Conservation (phyloP, 2,797 vertebrate species). For the Sebastes minor region DNA sequence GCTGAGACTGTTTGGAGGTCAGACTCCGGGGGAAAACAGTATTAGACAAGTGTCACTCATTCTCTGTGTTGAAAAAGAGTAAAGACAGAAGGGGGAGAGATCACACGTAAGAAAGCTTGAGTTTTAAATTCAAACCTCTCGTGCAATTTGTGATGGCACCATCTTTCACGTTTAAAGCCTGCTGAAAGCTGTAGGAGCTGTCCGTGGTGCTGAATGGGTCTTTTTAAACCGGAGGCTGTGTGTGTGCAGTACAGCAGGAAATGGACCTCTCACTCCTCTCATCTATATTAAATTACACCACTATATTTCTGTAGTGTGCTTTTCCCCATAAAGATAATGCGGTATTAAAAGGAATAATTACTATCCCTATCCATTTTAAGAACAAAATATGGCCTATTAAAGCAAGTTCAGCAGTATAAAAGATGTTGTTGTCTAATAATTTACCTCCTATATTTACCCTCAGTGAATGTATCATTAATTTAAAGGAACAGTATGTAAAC, state of each 20-base stretch:
- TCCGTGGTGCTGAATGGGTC: conserved; percentile 52
- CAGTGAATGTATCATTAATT: background rate
- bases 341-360: background rate
- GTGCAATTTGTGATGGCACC: background rate
- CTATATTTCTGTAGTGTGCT: background rate
- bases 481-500: background rate
- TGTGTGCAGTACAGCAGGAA: conserved; percentile 1
- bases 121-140: background rate
- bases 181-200: conserved; percentile 28
- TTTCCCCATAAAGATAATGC: background rate
- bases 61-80: background rate
- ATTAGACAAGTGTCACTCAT: background rate
- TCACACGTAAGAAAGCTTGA: background rate
- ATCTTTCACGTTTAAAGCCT: background rate
- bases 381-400: background rate
- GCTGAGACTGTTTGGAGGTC: background rate
- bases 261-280: background rate
- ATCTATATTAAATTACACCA: conserved; percentile 19
- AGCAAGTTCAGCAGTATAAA: background rate
- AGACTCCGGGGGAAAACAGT: background rate
- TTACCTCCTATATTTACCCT: background rate
- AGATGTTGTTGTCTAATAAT: background rate
- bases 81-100: background rate
- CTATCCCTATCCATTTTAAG: background rate
- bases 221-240: background rate